Evolutionary conservation across 1,140 invertebrate species (phyloP).

Genomic region (Batillaria attramentaria): DNA sequence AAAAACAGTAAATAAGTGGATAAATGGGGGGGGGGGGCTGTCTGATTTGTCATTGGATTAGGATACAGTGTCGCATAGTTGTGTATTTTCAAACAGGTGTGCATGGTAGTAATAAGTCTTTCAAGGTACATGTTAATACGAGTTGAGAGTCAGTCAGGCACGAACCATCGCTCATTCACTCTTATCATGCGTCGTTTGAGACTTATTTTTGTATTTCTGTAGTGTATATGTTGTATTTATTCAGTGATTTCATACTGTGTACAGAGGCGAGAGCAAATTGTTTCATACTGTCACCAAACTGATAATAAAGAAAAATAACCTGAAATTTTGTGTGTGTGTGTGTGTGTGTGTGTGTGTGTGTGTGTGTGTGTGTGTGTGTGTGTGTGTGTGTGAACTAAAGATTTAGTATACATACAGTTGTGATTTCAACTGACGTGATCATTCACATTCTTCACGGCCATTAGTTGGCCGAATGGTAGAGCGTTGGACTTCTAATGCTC

Average conservation of each 20-base stretch:
- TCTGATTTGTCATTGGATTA: too few species aligned
- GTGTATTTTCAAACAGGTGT: background rate
- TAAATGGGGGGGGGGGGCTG: too few species aligned
- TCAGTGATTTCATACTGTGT: background rate
- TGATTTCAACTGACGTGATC: too few species aligned
- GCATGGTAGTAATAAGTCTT: background rate
- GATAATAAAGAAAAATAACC: background rate
- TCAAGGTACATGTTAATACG: too few species aligned
- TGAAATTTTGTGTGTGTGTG: background rate
- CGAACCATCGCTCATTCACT: background rate
- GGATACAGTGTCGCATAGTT: background rate
- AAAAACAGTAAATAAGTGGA: too few species aligned
- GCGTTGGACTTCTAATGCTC: too few species aligned
- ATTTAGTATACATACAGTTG: too few species aligned
- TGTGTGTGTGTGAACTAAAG: too few species aligned
- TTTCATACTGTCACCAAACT: background rate
- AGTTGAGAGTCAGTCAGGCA: too few species aligned
- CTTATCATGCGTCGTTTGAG: background rate
- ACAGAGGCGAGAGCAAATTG: background rate
- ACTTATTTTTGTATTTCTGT: background rate
- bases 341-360: constrained; percentile 7
- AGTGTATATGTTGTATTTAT: background rate
- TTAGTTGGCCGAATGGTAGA: too few species aligned
- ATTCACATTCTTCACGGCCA: too few species aligned
- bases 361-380: constrained; percentile 9